These are phyloP conservation scores for Microctenopoma stevenorrisi DNA, from an alignment of 2,797 vertebrate species.

Conservation along the genomic window DNA sequence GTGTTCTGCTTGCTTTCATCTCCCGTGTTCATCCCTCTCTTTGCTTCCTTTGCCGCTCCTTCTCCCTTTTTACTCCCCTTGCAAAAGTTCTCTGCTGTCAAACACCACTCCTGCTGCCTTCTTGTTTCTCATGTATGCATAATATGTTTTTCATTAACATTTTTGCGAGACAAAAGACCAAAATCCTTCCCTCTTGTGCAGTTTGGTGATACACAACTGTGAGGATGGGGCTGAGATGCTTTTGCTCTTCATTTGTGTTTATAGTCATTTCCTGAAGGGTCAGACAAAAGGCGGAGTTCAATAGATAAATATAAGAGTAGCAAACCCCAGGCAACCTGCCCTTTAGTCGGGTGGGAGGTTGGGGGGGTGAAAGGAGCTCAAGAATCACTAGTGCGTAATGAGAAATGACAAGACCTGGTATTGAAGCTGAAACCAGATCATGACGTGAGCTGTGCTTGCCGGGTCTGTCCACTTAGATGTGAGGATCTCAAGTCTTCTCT, in stretches of 20 bases:
- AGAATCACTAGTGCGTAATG: conserved; percentile 18
- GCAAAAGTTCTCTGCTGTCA: conserved; percentile 34
- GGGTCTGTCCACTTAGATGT: conserved; percentile 27
- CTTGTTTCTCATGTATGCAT: conserved; percentile 55
- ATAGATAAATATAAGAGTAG: conserved; percentile 5
- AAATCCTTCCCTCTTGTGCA: conserved; percentile 6
- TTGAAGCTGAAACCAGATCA: conserved; percentile 44
- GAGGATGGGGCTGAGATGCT: not conserved
- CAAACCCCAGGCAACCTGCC: conserved; percentile 22
- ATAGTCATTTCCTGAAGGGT: not conserved
- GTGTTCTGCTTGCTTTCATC: conserved; percentile 27
- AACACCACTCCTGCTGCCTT: conserved; percentile 13
- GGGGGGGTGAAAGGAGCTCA: not conserved
- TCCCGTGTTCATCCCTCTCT: conserved; percentile 11
- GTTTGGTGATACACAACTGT: not conserved
- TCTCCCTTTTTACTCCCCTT: conserved; percentile 19
- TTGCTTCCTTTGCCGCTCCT: conserved; percentile 7
- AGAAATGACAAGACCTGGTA: conserved; percentile 50
- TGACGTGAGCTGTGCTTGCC: conserved; percentile 13
- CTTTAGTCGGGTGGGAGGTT: conserved; percentile 24
- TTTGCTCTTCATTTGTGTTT: conserved; percentile 2
- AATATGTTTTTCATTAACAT: conserved; percentile 58
- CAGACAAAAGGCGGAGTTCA: conserved; percentile 40
- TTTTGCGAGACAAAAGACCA: conserved; percentile 40
- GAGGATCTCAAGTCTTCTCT: conserved; percentile 20